Evolutionary conservation across 2,113 vertebrate genomes (phyloP), one percentile per base, ranked within the genome.

Genomic region (Cervus canadensis): DNA sequence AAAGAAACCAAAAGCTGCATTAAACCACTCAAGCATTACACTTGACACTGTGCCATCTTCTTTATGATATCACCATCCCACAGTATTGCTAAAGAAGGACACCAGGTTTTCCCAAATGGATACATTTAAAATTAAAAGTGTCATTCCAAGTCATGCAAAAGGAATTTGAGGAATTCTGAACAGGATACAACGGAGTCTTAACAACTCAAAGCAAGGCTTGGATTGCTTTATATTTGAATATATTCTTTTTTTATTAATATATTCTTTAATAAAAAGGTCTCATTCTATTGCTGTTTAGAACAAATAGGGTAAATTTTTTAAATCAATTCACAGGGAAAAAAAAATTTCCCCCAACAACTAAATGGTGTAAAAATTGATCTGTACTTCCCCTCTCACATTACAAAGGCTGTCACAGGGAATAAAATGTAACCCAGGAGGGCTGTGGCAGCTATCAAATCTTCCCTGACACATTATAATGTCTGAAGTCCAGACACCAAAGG

Each of bases 331-430:
- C 96, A 71, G 94, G 62, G 67, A 90, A 97, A 93, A 82, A 95
- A 97, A 98, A 93, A 67, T 93, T 87, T 76, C 59, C 84, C 76
- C 81, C 5, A 15, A 94, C 50, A 98, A 97, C 88, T 97, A 97
- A 98, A 97, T 88, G 2, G 0, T 97, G 16, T 78, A 98, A 97
- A 98, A 98, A 98, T 98, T 98, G 98, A 99, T 98, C 98, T 95
- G 56, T 94, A 97, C 96, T 97, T 97, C 98, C 97, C 97, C 98
- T 98, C 99, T 99, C 98, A 57, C 89, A 96, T 99, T 98, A 99
- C 99, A 98, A 98, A 98, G 97, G 93, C 98, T 98, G 98, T 98
- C 97, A 98, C 97, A 98, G 98, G 98, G 99, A 99, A 99, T 98
- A 98, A 98, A 98, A 98, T 98, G 98, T 98, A 98, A 98, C 96